Evolutionary conservation across 2,888 invertebrate species (phyloP), one percentile per base, ranked within the genome.

Genomic region (Tillus elongatus): DNA sequence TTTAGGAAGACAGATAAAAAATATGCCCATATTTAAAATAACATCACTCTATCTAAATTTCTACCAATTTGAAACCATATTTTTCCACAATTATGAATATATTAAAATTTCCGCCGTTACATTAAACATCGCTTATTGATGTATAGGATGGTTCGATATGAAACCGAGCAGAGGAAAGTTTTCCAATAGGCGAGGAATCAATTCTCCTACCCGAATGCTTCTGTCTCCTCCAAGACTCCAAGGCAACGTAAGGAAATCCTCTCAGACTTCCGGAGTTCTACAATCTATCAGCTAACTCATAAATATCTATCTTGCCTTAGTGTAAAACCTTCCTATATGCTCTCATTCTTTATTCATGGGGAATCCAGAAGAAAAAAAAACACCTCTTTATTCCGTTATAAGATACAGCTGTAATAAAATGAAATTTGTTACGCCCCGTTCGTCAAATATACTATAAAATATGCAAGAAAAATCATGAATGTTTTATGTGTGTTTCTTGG

Each of bases 101-200:
- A n/a, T n/a, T n/a, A n/a, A n/a, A n/a, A n/a, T n/a, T n/a, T n/a
- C n/a, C n/a, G n/a, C n/a, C n/a, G n/a, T n/a, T n/a, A n/a, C n/a
- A n/a, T n/a, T n/a, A n/a, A n/a, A n/a, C n/a, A n/a, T n/a, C n/a
- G n/a, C n/a, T n/a, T n/a, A n/a, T n/a, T n/a, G n/a, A n/a, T n/a
- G n/a, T n/a, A n/a, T n/a, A n/a, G n/a, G n/a, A n/a, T n/a, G n/a
- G n/a, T n/a, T n/a, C n/a, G n/a, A 19, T 19, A 19, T 19, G 24
- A 19, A 19, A 19, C 6, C n/a, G 24, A 8, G 6, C n/a, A n/a
- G 6, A 8, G 24, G n/a, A 19, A 19, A 19, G 24, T 19, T 19
- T 19, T 19, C 24, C 24, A 19, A 32, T 32, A 32, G 32, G 6
- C 6, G 29, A 29, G 29, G 8, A 29, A 29, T 6, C 11, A 9